These are phyloP conservation scores for Peromyscus polionotus DNA, from an alignment of 2,113 vertebrate genomes.

Conservation along the genomic window DNA sequence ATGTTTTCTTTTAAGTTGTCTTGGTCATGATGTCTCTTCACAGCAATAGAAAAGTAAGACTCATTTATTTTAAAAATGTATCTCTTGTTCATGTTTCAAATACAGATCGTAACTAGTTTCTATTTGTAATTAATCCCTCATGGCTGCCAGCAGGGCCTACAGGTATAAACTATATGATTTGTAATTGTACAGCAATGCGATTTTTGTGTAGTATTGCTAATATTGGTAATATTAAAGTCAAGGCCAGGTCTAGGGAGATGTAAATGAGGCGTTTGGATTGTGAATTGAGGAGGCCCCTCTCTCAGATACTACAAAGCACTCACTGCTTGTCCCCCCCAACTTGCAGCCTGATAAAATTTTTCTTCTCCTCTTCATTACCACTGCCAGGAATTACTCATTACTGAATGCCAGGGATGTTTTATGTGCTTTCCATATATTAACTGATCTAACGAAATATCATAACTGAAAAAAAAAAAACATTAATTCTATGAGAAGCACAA, in stretches of 20 bases:
- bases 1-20: background rate
- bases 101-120: background rate
- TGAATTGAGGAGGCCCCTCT: background rate
- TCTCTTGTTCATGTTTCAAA: constrained; percentile 20
- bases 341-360: background rate
- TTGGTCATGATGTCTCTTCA: background rate
- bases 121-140: background rate
- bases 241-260: background rate
- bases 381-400: background rate
- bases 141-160: background rate
- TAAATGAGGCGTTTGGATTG: background rate
- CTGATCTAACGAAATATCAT: background rate
- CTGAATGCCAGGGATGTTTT: background rate
- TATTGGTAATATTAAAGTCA: constrained; percentile 30
- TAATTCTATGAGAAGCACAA: background rate
- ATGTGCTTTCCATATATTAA: constrained; percentile 8
- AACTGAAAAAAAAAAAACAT: background rate
- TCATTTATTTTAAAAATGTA: background rate
- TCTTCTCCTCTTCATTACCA: background rate
- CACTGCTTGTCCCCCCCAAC: background rate
- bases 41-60: background rate
- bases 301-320: background rate
- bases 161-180: background rate
- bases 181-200: background rate
- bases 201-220: constrained; percentile 32